Percentiles rank a stretch among this genome's conserved stretches.
Conservation (phyloP, 2,113 vertebrate genomes). For the Microcebus lehilahytsara region DNA sequence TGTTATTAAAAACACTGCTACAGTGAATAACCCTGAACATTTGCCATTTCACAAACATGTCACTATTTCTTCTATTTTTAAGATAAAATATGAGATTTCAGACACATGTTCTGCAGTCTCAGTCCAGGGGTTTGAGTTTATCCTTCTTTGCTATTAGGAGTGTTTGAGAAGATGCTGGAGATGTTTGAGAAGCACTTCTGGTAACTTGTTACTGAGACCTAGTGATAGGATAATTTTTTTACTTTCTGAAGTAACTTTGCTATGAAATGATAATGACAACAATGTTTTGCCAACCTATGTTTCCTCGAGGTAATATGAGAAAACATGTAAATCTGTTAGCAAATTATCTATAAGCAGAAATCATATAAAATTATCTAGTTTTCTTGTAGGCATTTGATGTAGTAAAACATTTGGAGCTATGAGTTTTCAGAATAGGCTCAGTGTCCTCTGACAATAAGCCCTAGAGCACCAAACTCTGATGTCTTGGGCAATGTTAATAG, state of each 20-base stretch:
- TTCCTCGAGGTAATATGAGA: not conserved
- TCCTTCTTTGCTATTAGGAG: not conserved
- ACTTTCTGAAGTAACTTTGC: slow-evolving; percentile 6
- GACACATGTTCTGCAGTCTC: not conserved
- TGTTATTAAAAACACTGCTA: not conserved
- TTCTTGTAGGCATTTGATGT: not conserved
- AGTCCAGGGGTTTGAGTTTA: not conserved
- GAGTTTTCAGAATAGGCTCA: not conserved
- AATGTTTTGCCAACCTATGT: not conserved
- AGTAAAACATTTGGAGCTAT: not conserved
- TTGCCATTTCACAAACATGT: not conserved
- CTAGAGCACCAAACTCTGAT: not conserved
- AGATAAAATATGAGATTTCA: not conserved
- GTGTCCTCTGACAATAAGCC: not conserved
- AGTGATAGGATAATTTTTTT: not conserved
- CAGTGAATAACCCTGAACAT: not conserved
- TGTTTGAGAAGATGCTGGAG: not conserved
- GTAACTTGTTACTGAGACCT: not conserved
- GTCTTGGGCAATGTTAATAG: not conserved
- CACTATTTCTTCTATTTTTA: not conserved
- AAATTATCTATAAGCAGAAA: slow-evolving; percentile 26
- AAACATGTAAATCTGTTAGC: not conserved
- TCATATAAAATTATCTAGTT: not conserved
- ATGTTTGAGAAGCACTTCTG: not conserved
- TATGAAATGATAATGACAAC: not conserved